A percentile compares a stretch with the other conserved stretches of the same genome.
Conservation (phyloP, 2,888 invertebrate genomes). For the Protophormia terraenovae region DNA sequence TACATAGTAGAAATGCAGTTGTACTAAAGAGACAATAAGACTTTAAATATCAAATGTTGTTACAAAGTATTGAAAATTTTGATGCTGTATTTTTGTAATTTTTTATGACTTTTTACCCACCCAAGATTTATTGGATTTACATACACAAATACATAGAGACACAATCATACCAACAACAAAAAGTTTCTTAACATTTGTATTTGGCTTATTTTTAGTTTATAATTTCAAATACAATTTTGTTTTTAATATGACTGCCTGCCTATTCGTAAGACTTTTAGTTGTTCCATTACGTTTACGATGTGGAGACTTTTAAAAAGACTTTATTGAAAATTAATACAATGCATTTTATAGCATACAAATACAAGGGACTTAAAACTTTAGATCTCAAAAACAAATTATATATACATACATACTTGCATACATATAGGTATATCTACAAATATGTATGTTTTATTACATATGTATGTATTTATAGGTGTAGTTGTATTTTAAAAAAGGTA, state of each 20-base stretch:
- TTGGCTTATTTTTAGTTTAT: conserved; percentile 51
- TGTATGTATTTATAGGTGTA: not conserved
- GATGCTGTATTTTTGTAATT: conserved; percentile 63
- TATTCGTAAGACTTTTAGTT: not conserved
- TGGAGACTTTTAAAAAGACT: not conserved
- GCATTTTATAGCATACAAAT: not conserved
- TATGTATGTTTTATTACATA: not conserved
- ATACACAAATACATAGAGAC: conserved; percentile 2
- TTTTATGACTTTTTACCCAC: conserved; percentile 46
- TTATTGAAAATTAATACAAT: conserved; percentile 33
- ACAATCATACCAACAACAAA: not conserved
- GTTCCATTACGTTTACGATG: not conserved
- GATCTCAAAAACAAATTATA: not conserved
- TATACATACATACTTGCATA: not conserved
- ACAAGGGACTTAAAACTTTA: conserved; percentile 21
- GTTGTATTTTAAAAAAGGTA: not conserved
- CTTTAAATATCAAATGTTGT: not conserved
- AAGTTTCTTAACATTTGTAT: not conserved
- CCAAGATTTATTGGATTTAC: conserved; percentile 47
- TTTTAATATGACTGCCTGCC: not conserved
- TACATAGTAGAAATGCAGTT: not conserved
- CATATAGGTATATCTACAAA: not conserved
- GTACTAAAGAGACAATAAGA: conserved; percentile 18
- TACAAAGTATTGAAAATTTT: conserved; percentile 28
- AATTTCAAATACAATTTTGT: conserved; percentile 25